Conservation (phyloP, 2,113 vertebrate species). For the Clarias batrachus region DNA sequence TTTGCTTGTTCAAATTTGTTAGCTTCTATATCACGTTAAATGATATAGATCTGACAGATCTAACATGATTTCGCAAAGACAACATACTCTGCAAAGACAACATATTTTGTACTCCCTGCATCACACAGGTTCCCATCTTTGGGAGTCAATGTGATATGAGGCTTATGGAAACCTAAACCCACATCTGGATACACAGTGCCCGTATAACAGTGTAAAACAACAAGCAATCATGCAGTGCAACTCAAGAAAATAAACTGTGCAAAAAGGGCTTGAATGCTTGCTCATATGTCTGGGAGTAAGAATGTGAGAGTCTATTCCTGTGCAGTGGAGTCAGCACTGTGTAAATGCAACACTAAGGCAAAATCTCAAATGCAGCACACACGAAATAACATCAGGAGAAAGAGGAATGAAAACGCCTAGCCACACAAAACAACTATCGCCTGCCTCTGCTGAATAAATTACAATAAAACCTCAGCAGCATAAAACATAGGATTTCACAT, state of each 20-base stretch:
- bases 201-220: neutral
- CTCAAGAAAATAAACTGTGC: neutral
- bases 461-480: slow-evolving; percentile 5
- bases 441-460: neutral
- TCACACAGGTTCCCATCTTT: neutral
- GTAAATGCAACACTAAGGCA: neutral
- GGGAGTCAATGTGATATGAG: neutral
- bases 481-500: neutral
- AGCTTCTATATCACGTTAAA: neutral
- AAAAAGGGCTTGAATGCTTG: neutral
- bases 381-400: slow-evolving; percentile 12
- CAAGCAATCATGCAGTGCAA: slow-evolving; percentile 2
- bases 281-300: neutral
- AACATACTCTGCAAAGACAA: too few species aligned
- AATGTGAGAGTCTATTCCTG: neutral
- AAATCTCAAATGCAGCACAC: slow-evolving; percentile 14
- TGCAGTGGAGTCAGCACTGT: slow-evolving; percentile 22
- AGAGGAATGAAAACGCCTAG: neutral
- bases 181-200: neutral
- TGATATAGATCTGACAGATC: neutral
- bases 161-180: neutral
- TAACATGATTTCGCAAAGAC: neutral
- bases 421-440: neutral
- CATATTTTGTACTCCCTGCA: neutral
- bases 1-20: neutral